These are phyloP conservation scores for Silurus lanzhouensis DNA, from an alignment of 2,797 vertebrate species.

Conservation along the genomic window DNA sequence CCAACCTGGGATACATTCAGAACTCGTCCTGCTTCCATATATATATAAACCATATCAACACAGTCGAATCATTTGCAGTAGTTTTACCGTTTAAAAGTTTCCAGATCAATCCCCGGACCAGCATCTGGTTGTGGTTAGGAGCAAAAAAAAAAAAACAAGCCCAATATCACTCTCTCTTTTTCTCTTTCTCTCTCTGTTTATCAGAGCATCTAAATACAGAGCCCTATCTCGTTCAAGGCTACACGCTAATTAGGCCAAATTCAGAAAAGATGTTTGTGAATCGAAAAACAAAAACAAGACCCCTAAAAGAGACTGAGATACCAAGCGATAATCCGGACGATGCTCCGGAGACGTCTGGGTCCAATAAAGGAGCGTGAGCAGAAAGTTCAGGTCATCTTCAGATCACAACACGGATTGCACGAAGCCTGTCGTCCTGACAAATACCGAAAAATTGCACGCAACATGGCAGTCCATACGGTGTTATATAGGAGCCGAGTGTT, in stretches of 20 bases:
- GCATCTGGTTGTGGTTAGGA: slow-evolving; percentile 52
- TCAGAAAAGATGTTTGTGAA: slow-evolving; percentile 42
- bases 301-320: slow-evolving; percentile 31
- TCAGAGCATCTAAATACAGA: slow-evolving; percentile 50
- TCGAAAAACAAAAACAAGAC: neutral
- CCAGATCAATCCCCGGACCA: slow-evolving; percentile 2
- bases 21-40: neutral
- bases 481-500: slow-evolving; percentile 57
- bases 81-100: neutral
- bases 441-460: slow-evolving; percentile 66
- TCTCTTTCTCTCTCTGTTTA: slow-evolving; percentile 44
- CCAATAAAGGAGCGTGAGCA: slow-evolving; percentile 42
- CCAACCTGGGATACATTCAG: slow-evolving; percentile 4
- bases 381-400: slow-evolving; percentile 50
- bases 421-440: slow-evolving; percentile 63
- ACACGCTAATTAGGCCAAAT: slow-evolving; percentile 49
- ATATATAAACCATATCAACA: too few species aligned
- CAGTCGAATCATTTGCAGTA: neutral
- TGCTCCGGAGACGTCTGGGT: slow-evolving; percentile 32
- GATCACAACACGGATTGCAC: slow-evolving; percentile 38
- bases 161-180: slow-evolving; percentile 23
- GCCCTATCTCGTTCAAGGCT: slow-evolving; percentile 34
- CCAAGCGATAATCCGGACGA: slow-evolving; percentile 20
- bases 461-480: slow-evolving; percentile 59
- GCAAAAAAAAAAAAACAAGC: slow-evolving; percentile 7